Percentiles rank a stretch among this genome's conserved stretches.
phyloP scores from a whole-genome alignment of 2,888 invertebrate species.

The Helicoverpa assulta region DNA sequence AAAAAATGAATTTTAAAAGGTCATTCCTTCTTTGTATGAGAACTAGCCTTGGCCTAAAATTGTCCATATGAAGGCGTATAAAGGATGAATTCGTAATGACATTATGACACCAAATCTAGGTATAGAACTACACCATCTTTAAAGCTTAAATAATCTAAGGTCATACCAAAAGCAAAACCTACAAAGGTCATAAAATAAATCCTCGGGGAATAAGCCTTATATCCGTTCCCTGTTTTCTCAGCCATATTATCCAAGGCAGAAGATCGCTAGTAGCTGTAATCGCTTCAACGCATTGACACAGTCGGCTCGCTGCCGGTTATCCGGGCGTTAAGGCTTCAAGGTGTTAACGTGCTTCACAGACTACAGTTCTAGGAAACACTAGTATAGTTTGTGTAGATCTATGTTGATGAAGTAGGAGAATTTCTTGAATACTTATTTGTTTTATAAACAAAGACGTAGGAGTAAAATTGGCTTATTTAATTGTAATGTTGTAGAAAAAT shows the following conservation, averaged over 20 bases:
- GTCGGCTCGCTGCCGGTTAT: conserved; percentile 1
- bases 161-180: too few relatives aligned
- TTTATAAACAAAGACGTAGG: too few relatives aligned
- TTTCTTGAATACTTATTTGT: not conserved
- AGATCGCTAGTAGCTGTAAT: conserved; percentile 11
- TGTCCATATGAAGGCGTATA: too few relatives aligned
- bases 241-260: not conserved
- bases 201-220: not conserved
- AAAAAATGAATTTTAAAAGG: too few relatives aligned
- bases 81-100: too few relatives aligned
- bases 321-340: conserved; percentile 12
- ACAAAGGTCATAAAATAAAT: not conserved
- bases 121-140: too few relatives aligned
- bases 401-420: not conserved
- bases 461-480: too few relatives aligned
- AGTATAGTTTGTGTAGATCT: not conserved
- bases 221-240: not conserved
- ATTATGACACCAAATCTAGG: too few relatives aligned
- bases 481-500: too few relatives aligned
- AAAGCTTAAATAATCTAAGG: too few relatives aligned
- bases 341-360: conserved; percentile 4
- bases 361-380: conserved; percentile 2
- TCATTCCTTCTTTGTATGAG: too few relatives aligned
- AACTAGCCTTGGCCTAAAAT: too few relatives aligned
- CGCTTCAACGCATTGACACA: conserved; percentile 20